Percentiles rank a stretch among this genome's conserved stretches.
These are phyloP conservation scores for Scopus umbretta DNA, from an alignment of 2,113 vertebrate species.

Conservation along the genomic window DNA sequence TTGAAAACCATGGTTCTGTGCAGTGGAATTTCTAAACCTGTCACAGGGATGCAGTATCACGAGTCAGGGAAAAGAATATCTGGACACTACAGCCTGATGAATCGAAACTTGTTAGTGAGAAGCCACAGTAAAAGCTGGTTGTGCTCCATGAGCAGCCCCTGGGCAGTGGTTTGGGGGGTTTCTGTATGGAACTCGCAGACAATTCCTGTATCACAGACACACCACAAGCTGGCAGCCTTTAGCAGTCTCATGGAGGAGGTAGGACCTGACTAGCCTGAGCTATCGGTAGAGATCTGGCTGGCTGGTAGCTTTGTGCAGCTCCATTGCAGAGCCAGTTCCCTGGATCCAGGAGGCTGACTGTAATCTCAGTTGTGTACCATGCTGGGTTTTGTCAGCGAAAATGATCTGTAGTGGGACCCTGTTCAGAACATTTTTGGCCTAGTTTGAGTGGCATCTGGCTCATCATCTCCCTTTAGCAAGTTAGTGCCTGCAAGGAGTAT, in stretches of 20 bases:
- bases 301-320: background rate
- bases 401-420: too few relatives aligned
- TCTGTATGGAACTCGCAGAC: background rate
- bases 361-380: rapidly evolving
- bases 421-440: background rate
- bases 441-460: background rate
- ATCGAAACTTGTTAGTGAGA: rapidly evolving
- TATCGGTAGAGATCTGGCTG: background rate
- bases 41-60: background rate
- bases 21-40: background rate
- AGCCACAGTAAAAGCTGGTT: background rate
- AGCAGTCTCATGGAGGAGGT: background rate
- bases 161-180: background rate
- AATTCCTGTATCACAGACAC: background rate
- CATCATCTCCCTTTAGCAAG: background rate
- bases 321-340: background rate
- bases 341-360: background rate
- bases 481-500: background rate
- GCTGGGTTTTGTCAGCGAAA: background rate
- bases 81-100: background rate
- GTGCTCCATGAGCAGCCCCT: rapidly evolving
- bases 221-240: conserved; percentile 54
- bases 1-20: background rate
- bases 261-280: rapidly evolving
- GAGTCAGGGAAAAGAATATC: background rate